Conservation (phyloP, 2,797 vertebrate species). For the Gadopsis marmoratus region DNA sequence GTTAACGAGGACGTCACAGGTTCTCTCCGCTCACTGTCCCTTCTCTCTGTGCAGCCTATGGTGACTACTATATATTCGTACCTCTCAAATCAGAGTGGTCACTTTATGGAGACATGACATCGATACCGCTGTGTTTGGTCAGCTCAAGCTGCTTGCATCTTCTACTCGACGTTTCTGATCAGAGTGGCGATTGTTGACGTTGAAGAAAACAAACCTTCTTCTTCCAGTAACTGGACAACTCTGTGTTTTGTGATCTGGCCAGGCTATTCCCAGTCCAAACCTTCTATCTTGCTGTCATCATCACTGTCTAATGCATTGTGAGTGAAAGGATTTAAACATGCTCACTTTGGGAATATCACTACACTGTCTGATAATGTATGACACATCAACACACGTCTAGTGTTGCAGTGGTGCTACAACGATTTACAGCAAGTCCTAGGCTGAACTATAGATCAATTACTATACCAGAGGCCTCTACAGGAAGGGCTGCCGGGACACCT, state of each 20-base stretch:
- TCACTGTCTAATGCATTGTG: not conserved
- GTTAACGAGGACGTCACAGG: conserved; percentile 38
- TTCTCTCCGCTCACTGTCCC: conserved; percentile 9
- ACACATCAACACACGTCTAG: not conserved
- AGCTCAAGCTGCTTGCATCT: not conserved
- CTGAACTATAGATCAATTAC: not conserved
- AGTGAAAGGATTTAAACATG: not conserved
- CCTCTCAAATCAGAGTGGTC: conserved; percentile 8
- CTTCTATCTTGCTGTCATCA: not conserved
- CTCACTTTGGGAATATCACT: rapidly evolving
- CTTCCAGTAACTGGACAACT: not conserved
- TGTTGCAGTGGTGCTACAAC: not conserved
- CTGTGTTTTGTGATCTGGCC: not conserved
- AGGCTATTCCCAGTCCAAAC: not conserved
- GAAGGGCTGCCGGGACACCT: not conserved
- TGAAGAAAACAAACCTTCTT: not conserved
- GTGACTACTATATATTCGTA: not conserved
- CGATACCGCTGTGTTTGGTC: not conserved
- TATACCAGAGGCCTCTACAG: not conserved
- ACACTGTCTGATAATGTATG: not conserved
- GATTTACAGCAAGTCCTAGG: not conserved
- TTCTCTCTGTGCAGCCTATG: conserved; percentile 17
- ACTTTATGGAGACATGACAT: conserved; percentile 2
- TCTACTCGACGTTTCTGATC: not conserved
- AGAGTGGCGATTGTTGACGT: not conserved